These are phyloP conservation scores for Catagonus wagneri DNA, from an alignment of 2,113 vertebrate genomes.

Conservation along the genomic window DNA sequence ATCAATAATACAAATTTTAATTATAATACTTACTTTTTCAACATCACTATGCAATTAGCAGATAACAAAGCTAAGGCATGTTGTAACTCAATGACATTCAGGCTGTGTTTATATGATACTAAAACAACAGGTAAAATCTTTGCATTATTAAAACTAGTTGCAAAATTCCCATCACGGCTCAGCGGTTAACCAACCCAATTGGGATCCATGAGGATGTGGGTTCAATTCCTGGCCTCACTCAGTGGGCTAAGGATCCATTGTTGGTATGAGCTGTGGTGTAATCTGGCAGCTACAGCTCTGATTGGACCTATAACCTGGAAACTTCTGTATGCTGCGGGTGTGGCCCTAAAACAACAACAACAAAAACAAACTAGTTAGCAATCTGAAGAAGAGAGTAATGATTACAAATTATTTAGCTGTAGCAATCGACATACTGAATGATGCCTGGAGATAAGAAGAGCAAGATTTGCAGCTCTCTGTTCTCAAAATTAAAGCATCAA, in stretches of 20 bases:
- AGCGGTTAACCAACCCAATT: too few relatives aligned
- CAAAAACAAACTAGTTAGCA: background rate
- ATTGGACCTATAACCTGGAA: too few relatives aligned
- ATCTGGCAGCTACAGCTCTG: too few relatives aligned
- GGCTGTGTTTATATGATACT: background rate
- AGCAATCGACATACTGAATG: background rate
- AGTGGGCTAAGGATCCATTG: too few relatives aligned
- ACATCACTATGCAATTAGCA: background rate
- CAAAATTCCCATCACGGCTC: too few relatives aligned
- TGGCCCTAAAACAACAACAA: too few relatives aligned
- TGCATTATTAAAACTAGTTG: conserved; percentile 13
- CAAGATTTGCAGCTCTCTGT: background rate
- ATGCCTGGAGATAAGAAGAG: background rate
- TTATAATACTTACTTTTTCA: conserved; percentile 1
- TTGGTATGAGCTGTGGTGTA: too few relatives aligned
- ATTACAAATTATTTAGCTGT: background rate
- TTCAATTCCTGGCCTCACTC: too few relatives aligned
- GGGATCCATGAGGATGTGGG: too few relatives aligned
- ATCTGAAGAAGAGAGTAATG: background rate
- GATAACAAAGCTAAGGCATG: background rate
- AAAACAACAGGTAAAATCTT: background rate
- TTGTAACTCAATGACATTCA: background rate
- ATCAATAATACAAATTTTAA: background rate
- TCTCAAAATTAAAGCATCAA: background rate
- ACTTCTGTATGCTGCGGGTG: too few relatives aligned